Evolutionary conservation across 2,797 vertebrate species (phyloP).

Genomic region (Linurgus olivaceus): DNA sequence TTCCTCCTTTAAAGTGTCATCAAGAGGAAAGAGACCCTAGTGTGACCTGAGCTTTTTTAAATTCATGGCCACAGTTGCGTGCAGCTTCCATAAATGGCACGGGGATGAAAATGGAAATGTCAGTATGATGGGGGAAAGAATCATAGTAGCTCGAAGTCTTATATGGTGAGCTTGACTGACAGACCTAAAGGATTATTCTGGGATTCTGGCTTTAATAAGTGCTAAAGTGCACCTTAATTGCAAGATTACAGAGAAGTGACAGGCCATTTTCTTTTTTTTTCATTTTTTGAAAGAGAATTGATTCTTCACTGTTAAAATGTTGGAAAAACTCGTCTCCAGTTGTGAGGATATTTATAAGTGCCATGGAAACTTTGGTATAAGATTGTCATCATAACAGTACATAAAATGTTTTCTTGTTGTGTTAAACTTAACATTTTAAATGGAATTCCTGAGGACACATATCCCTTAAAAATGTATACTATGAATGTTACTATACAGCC

Average conservation of each 20-base stretch:
- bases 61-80: conserved; percentile 5
- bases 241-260: conserved; percentile 22
- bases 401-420: not conserved
- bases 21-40: not conserved
- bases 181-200: conserved; percentile 47
- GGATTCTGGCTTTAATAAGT: conserved; percentile 58
- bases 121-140: conserved; percentile 35
- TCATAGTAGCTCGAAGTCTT: not conserved
- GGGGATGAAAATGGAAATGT: conserved; percentile 67
- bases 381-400: not conserved
- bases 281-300: not conserved
- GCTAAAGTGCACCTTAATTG: conserved; percentile 53
- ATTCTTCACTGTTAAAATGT: not conserved
- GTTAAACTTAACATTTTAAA: not conserved
- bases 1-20: conserved; percentile 30
- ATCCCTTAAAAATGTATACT: not conserved
- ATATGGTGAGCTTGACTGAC: not conserved
- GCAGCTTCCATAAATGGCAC: conserved; percentile 41
- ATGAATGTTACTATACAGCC: not conserved
- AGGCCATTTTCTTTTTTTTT: not conserved
- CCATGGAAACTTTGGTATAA: not conserved
- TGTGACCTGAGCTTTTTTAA: conserved; percentile 46
- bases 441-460: not conserved
- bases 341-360: not conserved
- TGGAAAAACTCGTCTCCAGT: not conserved